Conservation (phyloP, 2,797 vertebrate species). For the Furcifer pardalis region DNA sequence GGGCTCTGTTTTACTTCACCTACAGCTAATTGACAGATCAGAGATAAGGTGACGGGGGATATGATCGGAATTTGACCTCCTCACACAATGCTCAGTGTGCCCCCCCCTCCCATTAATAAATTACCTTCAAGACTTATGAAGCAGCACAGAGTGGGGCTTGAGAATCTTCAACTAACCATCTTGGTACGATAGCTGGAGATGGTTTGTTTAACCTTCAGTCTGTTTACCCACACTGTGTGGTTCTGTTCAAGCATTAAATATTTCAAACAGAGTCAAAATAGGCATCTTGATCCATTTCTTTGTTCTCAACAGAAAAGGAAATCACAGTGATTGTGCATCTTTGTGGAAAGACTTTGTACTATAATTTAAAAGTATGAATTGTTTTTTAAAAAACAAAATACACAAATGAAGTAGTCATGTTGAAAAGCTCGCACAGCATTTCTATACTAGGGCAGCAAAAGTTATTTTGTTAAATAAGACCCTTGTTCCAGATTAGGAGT, state of each 20-base stretch:
- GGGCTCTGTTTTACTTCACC: slow-evolving; percentile 57
- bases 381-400: background rate
- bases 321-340: slow-evolving; percentile 5
- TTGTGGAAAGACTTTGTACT: slow-evolving; percentile 22
- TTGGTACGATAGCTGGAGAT: background rate
- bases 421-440: background rate
- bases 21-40: background rate
- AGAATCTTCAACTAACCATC: slow-evolving; percentile 17
- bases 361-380: background rate
- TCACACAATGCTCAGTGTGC: background rate
- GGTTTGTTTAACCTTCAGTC: slow-evolving; percentile 21
- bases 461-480: background rate
- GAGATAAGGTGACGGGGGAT: slow-evolving; percentile 56
- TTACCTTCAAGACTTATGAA: slow-evolving; percentile 42
- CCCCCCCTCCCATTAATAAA: slow-evolving; percentile 39
- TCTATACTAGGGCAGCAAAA: background rate
- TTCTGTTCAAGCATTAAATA: slow-evolving; percentile 32
- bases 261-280: slow-evolving; percentile 18
- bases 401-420: background rate
- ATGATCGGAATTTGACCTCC: slow-evolving; percentile 59
- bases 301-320: slow-evolving; percentile 15
- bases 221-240: slow-evolving; percentile 20
- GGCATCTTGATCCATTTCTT: slow-evolving; percentile 24
- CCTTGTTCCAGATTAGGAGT: background rate
- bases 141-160: background rate